Evolutionary conservation across 64 coral and sea anemone species (phyloP).

Genomic region (Orbicella faveolata): DNA sequence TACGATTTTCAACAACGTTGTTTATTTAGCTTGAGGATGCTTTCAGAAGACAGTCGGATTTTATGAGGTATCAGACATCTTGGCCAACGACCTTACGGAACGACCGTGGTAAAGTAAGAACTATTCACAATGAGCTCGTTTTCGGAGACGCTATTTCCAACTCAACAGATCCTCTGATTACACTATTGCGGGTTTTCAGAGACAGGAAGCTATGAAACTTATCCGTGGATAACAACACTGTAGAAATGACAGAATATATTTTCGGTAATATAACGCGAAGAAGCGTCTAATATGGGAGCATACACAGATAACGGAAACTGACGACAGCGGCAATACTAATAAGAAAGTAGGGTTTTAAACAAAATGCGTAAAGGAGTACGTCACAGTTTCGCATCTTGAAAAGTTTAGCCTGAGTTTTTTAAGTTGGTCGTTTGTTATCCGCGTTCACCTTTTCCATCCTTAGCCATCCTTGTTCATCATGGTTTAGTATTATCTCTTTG

Average conservation of each 20-base stretch:
- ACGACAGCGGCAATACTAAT: no score
- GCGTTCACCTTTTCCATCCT: no score
- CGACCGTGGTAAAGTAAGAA: neutral
- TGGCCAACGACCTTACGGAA: neutral
- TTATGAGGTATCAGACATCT: neutral
- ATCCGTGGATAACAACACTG: neutral
- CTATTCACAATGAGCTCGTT: neutral
- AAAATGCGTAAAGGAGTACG: no score
- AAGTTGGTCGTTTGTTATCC: no score
- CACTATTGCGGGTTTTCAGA: neutral
- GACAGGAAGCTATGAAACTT: neutral
- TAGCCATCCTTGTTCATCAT: no score
- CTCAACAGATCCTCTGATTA: neutral
- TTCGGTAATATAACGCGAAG: neutral
- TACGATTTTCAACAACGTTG: neutral
- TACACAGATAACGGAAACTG: no score
- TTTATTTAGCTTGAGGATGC: neutral
- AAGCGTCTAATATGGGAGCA: no score
- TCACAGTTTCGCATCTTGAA: no score
- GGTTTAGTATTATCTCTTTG: no score
- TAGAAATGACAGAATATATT: neutral
- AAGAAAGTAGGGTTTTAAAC: no score
- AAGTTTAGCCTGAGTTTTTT: no score
- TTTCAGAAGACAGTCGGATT: neutral
- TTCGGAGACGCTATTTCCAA: neutral